Evolutionary conservation across 2,888 invertebrate species (phyloP), one percentile per base, ranked within the genome.

Genomic region (Oscheius sp.): DNA sequence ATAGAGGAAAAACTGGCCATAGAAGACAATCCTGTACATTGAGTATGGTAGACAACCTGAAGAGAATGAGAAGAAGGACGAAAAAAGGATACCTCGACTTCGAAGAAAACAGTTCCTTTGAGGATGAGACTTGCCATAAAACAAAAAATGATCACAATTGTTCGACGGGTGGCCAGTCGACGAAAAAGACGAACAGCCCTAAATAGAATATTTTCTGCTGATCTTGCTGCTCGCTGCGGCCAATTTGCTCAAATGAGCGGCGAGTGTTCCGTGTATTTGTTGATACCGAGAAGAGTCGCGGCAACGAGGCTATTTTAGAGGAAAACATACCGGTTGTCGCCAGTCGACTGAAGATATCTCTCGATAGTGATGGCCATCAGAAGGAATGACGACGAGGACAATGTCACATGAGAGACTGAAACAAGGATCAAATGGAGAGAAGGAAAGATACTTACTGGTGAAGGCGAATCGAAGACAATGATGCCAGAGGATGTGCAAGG

Each of bases 311-410:
- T 66, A 66, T 49, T 66, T 49, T 52, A 12, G 25, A 12, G 23
- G 16, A 2, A 25, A 16, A 29, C 66, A 21, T 7, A 49, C 66
- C 66, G 41, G n/a, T 41, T 78, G 69, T 78, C 77, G 16, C 78
- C 80, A 7, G 84, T 85, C n/a, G 83, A 82, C 70, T 86, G 86
- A 23, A 86, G 80, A 72, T 86, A 86, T 74, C 86, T 55, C 58
- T 86, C 86, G 25, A 86, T 80, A 2, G 86, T 85, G 23, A 84
- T 86, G 1, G 84, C 84, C 80, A 86, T 85, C 21, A 86, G 82
- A 29, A 86, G 80, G 69, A 85, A 86, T 5, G 85, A 86, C 1
- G 82, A 80, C 25, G 79, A 80, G 18, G 84, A 83, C 59, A 86
- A 71, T 2, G 85, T 85, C 69, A 86, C 81, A 72, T 86, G 82